Conservation (phyloP, 2,888 invertebrate species). For the Halocaridina rubra region DNA sequence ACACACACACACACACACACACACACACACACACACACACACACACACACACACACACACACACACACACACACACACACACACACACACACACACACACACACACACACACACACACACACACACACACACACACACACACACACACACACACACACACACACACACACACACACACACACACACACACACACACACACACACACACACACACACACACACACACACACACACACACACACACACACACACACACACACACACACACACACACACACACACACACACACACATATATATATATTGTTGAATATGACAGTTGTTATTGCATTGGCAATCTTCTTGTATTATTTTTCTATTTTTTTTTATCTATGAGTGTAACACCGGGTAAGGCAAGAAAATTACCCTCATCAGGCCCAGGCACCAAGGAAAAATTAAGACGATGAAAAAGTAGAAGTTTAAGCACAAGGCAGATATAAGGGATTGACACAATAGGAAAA, state of each 20-base stretch:
- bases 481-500: no score
- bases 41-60: neutral
- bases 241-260: neutral
- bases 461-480: no score
- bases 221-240: neutral
- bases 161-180: neutral
- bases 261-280: neutral
- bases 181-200: neutral
- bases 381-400: no score
- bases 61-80: neutral
- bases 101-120: neutral
- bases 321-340: no score
- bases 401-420: no score
- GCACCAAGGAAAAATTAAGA: no score
- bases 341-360: no score
- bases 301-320: neutral
- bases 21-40: neutral
- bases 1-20: neutral
- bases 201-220: neutral
- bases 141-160: neutral
- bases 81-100: neutral
- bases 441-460: no score
- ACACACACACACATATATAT: neutral
- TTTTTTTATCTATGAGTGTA: no score
- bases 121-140: neutral